Evolutionary conservation across 2,888 invertebrate species (phyloP), one percentile per base, ranked within the genome.

Genomic region (Boloria euphrosyne): DNA sequence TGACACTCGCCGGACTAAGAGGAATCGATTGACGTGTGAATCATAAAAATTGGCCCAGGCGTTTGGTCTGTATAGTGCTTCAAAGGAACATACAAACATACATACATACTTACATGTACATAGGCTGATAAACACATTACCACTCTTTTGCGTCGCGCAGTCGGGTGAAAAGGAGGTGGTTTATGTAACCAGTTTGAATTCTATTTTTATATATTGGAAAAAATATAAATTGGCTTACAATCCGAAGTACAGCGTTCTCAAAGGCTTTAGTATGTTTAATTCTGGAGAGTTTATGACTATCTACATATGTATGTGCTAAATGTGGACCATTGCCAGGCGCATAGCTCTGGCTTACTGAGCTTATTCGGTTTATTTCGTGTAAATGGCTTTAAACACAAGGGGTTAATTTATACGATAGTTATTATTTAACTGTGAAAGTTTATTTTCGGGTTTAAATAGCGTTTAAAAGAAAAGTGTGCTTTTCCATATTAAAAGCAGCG

Each of bases 261-360:
- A 17, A 46, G 31, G 62, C 27, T 27, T 58, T 50, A 65, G 14
- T 46, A 55, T 55, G 49, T 62, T 53, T 62, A 68, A 66, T 66
- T 68, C 66, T 50, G 57, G 53, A 22, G 46, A 62, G 69, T 65
- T 63, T 70, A 70, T 71, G 66, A 58, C 54, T 67, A 66, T 49
- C 49, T 58, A 55, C 54, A 63, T 59, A 67, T 52, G 54, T 66
- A 67, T 52, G 54, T 66, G 66, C 66, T 54, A 65, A 70, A 72
- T 74, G 73, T 79, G 77, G 78, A 74, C 67, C 61, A 60, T 69
- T 78, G 78, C 78, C 78, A 79, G 67, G 66, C 69, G 66, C 63
- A 65, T 64, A 69, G 65, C 66, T 67, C 67, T 59, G 64, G 75
- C 72, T 77, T 73, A 74, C 69, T 72, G 70, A 66, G 71, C 57